Percentiles rank a stretch among this genome's conserved stretches.
Conservation (phyloP, 1,140 invertebrate genomes). For the Drosophila setifemur region DNA sequence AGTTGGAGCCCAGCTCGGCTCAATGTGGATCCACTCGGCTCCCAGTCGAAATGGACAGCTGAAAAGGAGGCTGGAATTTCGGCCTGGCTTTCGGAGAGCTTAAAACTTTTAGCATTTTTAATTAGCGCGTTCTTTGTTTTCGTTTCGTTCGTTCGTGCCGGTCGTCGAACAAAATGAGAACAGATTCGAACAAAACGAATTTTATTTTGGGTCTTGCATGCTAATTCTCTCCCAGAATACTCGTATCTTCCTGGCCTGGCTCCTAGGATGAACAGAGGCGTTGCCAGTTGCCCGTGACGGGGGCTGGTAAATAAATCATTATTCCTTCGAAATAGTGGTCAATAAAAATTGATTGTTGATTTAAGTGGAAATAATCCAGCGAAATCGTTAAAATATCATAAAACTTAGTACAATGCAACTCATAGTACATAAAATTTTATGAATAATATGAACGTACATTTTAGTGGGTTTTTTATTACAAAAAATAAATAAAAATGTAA, state of each 20-base stretch:
- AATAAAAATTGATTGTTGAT: neutral
- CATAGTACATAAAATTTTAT: too few relatives aligned
- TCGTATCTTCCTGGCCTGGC: neutral
- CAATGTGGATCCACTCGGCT: neutral
- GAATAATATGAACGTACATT: too few relatives aligned
- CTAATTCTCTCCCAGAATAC: slow-evolving; percentile 30
- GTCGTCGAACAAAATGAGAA: slow-evolving; percentile 36
- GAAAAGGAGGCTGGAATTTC: slow-evolving; percentile 78
- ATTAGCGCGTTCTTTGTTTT: slow-evolving; percentile 81
- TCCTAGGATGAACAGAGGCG: slow-evolving; percentile 21
- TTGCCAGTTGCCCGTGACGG: neutral
- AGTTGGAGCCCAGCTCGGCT: slow-evolving; percentile 24
- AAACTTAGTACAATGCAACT: too few relatives aligned
- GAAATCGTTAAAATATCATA: too few relatives aligned
- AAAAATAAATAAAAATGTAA: too few relatives aligned
- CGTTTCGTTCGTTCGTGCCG: slow-evolving; percentile 68
- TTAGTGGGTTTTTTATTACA: too few relatives aligned
- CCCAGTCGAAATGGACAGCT: slow-evolving; percentile 67
- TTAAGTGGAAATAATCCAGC: too few relatives aligned
- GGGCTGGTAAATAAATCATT: slow-evolving; percentile 1
- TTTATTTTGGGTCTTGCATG: slow-evolving; percentile 35
- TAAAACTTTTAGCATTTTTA: slow-evolving; percentile 80
- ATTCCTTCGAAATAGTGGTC: neutral
- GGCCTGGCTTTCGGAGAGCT: slow-evolving; percentile 49
- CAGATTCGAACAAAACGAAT: slow-evolving; percentile 49